A percentile compares a stretch with the other conserved stretches of the same genome.
These are phyloP conservation scores for Berghia stephanieae DNA, from an alignment of 1,140 invertebrate species.

Conservation along the genomic window DNA sequence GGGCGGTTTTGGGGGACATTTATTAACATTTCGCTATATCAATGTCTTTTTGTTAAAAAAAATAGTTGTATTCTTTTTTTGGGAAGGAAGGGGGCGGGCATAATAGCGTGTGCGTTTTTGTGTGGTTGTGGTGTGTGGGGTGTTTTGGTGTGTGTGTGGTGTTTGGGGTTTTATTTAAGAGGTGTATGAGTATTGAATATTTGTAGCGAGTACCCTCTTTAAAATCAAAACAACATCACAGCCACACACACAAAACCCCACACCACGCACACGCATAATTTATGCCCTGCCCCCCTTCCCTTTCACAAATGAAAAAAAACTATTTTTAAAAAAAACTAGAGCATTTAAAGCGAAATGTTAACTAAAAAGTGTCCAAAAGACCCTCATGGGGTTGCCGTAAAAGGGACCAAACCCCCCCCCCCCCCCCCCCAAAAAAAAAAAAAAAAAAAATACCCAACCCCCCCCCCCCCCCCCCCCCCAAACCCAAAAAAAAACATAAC, in stretches of 20 bases:
- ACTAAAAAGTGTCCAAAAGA: no score
- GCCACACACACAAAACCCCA: neutral
- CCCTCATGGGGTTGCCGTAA: no score
- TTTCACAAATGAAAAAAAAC: neutral
- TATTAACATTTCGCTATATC: no score
- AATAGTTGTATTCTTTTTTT: neutral
- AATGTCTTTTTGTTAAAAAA: no score
- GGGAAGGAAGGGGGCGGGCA: neutral
- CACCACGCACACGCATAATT: neutral
- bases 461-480: no score
- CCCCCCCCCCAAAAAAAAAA: no score
- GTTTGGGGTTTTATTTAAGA: no score
- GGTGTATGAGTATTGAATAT: neutral
- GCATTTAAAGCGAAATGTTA: no score
- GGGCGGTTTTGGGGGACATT: no score
- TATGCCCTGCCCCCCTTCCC: neutral
- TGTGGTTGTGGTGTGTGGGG: conserved; percentile 2
- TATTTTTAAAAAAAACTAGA: neutral
- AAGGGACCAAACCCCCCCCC: no score
- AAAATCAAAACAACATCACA: neutral
- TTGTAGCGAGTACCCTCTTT: neutral
- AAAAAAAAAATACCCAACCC: no score
- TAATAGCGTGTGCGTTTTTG: neutral
- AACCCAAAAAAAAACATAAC: no score
- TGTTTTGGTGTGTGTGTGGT: neutral